Evolutionary conservation across 2,113 vertebrate species (phyloP).

Genomic region (Polypterus bichir): DNA sequence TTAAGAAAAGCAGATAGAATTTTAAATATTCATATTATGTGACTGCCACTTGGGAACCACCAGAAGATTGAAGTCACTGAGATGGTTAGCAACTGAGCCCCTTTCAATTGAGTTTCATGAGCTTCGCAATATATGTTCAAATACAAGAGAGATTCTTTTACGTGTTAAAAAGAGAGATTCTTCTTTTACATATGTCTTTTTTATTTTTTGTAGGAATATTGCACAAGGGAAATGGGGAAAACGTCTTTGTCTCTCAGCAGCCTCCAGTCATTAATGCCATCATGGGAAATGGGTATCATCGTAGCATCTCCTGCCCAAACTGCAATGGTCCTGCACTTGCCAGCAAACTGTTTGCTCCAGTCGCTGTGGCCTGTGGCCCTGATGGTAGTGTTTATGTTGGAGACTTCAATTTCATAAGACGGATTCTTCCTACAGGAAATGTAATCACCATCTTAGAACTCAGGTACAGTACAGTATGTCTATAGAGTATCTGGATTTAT

Average conservation of each 20-base stretch:
- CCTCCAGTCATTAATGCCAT: slow-evolving; percentile 79
- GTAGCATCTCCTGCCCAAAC: slow-evolving; percentile 71
- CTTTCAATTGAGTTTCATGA: no score
- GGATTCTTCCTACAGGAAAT: slow-evolving; percentile 80
- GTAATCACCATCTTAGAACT: slow-evolving; percentile 80
- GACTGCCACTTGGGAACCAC: no score
- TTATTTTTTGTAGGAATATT: slow-evolving; percentile 64
- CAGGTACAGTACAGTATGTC: slow-evolving; percentile 52
- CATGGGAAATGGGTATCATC: slow-evolving; percentile 89
- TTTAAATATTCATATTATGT: no score
- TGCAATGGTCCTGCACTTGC: slow-evolving; percentile 72
- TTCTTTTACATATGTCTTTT: neutral
- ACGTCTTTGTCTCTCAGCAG: slow-evolving; percentile 91
- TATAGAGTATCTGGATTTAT: no score
- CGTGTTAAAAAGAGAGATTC: no score
- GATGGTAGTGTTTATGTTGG: slow-evolving; percentile 88
- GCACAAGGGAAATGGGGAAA: slow-evolving; percentile 96
- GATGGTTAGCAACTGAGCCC: no score
- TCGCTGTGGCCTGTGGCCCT: slow-evolving; percentile 78
- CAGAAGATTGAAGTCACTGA: no score
- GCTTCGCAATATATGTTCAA: no score
- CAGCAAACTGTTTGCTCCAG: slow-evolving; percentile 89
- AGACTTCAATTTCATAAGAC: slow-evolving; percentile 89
- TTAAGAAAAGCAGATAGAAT: no score
- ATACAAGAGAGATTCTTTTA: no score